Evolutionary conservation across 1,140 invertebrate genomes (phyloP), one percentile per base, ranked within the genome.

Genomic region (Macrotrachela quadricornifera): DNA sequence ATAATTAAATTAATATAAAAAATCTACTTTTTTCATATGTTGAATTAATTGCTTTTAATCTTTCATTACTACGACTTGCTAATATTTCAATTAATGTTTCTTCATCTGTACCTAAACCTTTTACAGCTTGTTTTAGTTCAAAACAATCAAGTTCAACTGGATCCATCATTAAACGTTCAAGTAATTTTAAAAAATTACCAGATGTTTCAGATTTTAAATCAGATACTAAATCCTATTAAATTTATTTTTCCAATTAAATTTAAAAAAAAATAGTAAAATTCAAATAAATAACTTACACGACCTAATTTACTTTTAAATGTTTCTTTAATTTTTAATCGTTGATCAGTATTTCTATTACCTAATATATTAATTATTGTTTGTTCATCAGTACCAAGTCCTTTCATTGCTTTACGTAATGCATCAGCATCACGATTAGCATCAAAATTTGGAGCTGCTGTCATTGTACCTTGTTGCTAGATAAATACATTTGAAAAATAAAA

Each of bases 251-350:
- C 10, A 10, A 47, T 47, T 16, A 18, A 16, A 6, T 18, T 3
- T n/a, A 1, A 36, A 36, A 14, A 11, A 18, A 36, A 46, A 40
- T 21, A 41, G 49, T 30, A 42, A 40, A 40, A 40, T 37, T 54
- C 36, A 1, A 54, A 3, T 17, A 49, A 45, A 49, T 49, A 8
- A 81, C 54, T 50, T 58, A 82, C 80, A 70, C 90, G 91, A 66
- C 88, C 90, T 67, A 83, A 95, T 60, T 82, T 77, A 46, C 82
- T 85, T 73, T 95, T 94, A 70, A 85, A 97, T 0, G 80, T 78
- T 61, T 81, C 78, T 13, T 81, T 79, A 59, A 96, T 86, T 68
- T 91, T 80, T 54, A 85, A 71, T 59, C 91, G 76, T 69, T 94
- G 87, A 13, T 82, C 80, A 61, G 83, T 83, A 52, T 83, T 82